Evolutionary conservation across 2,113 vertebrate species (phyloP).

Genomic region (Mus spicilegus): DNA sequence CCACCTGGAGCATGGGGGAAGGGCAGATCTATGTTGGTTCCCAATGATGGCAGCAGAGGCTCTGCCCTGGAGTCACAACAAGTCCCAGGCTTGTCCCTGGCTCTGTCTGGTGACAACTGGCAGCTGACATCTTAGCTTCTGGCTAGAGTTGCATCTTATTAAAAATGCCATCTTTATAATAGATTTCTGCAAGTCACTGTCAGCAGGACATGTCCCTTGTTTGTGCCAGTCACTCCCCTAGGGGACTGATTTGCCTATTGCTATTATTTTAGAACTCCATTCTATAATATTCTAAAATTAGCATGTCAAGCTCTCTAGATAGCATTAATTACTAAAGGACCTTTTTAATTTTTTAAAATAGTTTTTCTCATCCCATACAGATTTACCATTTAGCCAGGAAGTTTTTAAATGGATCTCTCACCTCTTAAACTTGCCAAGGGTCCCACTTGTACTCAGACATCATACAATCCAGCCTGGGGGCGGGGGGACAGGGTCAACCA

Average conservation of each 20-base stretch:
- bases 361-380: not conserved
- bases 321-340: conserved; percentile 14
- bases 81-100: conserved; percentile 52
- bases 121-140: conserved; percentile 73
- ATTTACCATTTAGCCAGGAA: not conserved
- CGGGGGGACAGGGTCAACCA: not conserved
- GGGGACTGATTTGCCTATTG: not conserved
- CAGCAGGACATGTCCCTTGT: conserved; percentile 31
- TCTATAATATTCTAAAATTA: conserved; percentile 39
- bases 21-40: not conserved
- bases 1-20: not conserved
- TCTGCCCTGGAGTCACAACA: conserved; percentile 41
- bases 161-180: conserved; percentile 76
- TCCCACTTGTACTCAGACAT: not conserved
- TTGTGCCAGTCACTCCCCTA: conserved; percentile 39
- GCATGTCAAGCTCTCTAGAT: conserved; percentile 25
- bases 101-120: conserved; percentile 70
- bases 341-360: not conserved
- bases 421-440: not conserved
- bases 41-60: conserved; percentile 38
- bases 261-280: conserved; percentile 5
- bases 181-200: conserved; percentile 79
- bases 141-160: conserved; percentile 61
- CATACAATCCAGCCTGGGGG: accelerated
- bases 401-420: not conserved